phyloP scores from a whole-genome alignment of 2,113 vertebrate genomes.

The Semnopithecus entellus region DNA sequence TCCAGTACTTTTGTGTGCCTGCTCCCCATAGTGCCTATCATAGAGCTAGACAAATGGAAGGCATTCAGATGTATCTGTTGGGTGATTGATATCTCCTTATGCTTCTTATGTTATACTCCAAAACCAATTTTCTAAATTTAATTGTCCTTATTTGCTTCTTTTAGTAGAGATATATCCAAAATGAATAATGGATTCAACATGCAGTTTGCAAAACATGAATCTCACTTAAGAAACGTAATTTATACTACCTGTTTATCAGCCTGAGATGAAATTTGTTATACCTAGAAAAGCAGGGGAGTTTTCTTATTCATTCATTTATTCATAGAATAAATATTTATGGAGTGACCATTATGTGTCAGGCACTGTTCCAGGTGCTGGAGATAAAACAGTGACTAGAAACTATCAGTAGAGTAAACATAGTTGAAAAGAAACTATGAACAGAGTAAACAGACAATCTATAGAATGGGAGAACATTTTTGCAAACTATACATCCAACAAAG shows the following conservation, averaged over 20 bases:
- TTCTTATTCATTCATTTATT: conserved; percentile 8
- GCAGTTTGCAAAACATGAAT: not conserved
- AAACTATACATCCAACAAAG: no score
- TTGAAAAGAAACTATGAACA: no score
- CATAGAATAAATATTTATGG: not conserved
- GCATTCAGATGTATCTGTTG: not conserved
- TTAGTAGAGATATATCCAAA: not conserved
- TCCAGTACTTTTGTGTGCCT: not conserved
- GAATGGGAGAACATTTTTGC: no score
- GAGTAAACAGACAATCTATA: no score
- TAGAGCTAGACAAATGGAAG: not conserved
- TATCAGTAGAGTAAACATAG: no score
- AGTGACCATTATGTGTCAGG: not conserved
- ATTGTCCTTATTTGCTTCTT: conserved; percentile 7
- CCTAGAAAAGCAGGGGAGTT: not conserved
- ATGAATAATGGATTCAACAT: not conserved
- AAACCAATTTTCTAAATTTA: not conserved
- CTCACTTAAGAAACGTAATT: not conserved
- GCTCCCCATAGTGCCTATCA: not conserved
- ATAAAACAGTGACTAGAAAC: not conserved
- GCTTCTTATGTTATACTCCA: not conserved
- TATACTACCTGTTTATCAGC: not conserved
- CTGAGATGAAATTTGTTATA: not conserved
- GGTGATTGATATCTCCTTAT: not conserved
- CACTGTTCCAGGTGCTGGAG: not conserved